phyloP scores from a whole-genome alignment of 2,113 vertebrate species.

The Athene noctua region DNA sequence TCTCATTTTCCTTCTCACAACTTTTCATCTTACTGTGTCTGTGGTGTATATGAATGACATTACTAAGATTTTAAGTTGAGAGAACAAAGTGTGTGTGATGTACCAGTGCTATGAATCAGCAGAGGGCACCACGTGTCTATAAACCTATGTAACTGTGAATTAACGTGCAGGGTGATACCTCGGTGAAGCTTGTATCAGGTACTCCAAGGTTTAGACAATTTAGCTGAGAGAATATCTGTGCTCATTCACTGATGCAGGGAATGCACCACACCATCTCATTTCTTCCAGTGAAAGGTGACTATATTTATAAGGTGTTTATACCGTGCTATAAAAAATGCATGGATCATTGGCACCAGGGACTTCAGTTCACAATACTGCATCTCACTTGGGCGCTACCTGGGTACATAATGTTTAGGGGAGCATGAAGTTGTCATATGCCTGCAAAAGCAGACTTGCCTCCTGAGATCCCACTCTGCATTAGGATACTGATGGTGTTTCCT shows the following conservation, averaged over 20 bases:
- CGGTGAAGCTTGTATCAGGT: background rate
- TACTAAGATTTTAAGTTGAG: background rate
- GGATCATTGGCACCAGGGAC: background rate
- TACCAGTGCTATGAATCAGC: background rate
- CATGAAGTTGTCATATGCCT: background rate
- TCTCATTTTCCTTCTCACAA: background rate
- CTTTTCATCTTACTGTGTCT: fast-evolving
- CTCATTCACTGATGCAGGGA: background rate
- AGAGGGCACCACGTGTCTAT: conserved; percentile 31
- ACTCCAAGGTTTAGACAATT: background rate
- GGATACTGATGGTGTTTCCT: background rate
- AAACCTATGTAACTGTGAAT: background rate
- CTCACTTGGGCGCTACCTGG: background rate
- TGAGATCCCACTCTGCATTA: background rate
- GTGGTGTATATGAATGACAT: fast-evolving
- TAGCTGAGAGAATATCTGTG: background rate
- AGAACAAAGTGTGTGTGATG: background rate
- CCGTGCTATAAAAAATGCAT: background rate
- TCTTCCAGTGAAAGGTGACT: background rate
- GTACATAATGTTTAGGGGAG: background rate
- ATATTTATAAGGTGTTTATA: background rate
- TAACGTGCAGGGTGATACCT: background rate
- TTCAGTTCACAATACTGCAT: background rate
- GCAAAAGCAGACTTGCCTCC: background rate
- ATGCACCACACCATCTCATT: background rate